A percentile compares a stretch with the other conserved stretches of the same genome.
Evolutionary conservation across 2,797 vertebrate genomes (phyloP).

Genomic region (Anguilla megastoma): DNA sequence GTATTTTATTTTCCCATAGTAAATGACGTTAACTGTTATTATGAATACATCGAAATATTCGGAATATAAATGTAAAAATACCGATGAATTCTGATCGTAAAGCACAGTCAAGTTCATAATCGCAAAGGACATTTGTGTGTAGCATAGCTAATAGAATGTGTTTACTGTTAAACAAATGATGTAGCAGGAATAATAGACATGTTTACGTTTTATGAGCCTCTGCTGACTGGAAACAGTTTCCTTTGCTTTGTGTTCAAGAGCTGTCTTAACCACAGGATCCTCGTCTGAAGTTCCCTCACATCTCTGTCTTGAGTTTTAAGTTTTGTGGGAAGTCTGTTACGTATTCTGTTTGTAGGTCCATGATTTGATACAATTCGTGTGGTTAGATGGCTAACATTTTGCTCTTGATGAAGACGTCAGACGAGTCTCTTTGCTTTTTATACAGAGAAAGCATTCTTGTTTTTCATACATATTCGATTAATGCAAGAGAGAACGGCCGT

Average conservation of each 20-base stretch:
- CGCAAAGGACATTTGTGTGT: not conserved
- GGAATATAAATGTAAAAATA: not conserved
- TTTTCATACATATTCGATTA: constrained; percentile 8
- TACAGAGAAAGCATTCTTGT: constrained; percentile 9
- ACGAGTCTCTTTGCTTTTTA: not conserved
- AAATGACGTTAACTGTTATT: not conserved
- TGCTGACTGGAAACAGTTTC: constrained; percentile 56
- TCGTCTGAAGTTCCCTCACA: constrained; percentile 34
- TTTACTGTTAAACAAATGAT: not conserved
- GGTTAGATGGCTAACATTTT: constrained; percentile 26
- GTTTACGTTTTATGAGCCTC: constrained; percentile 35
- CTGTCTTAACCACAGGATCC: constrained; percentile 51
- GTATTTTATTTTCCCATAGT: not conserved
- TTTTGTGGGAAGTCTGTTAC: constrained; percentile 29
- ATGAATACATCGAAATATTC: not conserved
- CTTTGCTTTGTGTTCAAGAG: constrained; percentile 50
- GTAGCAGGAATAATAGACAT: not conserved
- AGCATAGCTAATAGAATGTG: not conserved
- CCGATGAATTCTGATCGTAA: not conserved
- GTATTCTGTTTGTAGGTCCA: constrained; percentile 16
- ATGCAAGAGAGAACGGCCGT: not conserved
- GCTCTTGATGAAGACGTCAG: constrained; percentile 15
- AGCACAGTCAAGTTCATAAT: not conserved
- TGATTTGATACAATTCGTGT: constrained; percentile 30
- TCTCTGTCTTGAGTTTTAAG: constrained; percentile 18